Percentiles rank a stretch among this genome's conserved stretches.
These are phyloP conservation scores for Lithodes maja DNA, from an alignment of 2,888 invertebrate species.

Conservation along the genomic window DNA sequence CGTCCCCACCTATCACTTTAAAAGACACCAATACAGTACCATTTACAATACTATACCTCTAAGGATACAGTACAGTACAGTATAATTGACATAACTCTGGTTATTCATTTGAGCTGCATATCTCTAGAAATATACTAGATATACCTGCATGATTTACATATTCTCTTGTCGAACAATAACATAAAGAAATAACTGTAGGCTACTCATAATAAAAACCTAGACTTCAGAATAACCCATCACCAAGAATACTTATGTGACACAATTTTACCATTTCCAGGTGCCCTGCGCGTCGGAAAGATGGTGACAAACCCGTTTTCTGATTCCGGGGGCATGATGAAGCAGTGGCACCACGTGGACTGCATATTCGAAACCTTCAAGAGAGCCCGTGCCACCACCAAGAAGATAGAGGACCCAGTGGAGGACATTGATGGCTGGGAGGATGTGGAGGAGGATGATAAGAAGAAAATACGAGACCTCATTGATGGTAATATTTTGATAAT, in stretches of 20 bases:
- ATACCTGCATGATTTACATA: background rate
- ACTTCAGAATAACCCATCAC: no score
- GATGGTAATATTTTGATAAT: constrained; percentile 75
- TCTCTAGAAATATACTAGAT: no score
- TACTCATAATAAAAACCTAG: no score
- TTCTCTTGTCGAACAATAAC: background rate
- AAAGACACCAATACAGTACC: no score
- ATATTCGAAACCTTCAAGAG: constrained; percentile 86
- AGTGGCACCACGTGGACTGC: constrained; percentile 88
- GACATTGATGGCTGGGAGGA: constrained; percentile 87
- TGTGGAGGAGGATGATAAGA: constrained; percentile 82
- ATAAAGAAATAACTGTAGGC: background rate
- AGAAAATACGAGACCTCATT: constrained; percentile 80
- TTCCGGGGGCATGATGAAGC: constrained; percentile 86
- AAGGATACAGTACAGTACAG: no score
- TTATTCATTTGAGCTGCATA: no score
- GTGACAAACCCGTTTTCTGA: constrained; percentile 85
- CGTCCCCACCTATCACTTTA: no score
- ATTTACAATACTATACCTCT: no score
- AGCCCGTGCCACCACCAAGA: constrained; percentile 87
- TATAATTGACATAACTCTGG: no score
- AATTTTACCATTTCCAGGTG: constrained; percentile 35
- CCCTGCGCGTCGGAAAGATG: constrained; percentile 74
- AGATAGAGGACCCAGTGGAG: constrained; percentile 83
- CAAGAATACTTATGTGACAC: no score